Evolutionary conservation across 2,888 invertebrate genomes (phyloP).

Genomic region (Pandemis heparana): DNA sequence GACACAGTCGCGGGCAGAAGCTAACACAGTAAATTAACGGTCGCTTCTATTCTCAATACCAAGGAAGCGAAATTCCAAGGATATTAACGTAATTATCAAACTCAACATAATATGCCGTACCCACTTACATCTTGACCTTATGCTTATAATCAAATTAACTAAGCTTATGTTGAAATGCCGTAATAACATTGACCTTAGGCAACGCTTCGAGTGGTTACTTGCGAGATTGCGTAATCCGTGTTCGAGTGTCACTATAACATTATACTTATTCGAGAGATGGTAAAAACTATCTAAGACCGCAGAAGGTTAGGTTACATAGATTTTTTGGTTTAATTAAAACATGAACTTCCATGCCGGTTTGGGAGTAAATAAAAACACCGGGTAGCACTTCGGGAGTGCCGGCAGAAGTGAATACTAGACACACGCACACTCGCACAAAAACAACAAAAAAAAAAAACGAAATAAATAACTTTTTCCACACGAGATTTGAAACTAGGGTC

Average conservation of each 20-base stretch:
- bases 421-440: too few species aligned
- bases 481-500: too few species aligned
- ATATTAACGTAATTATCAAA: slow-evolving; percentile 4
- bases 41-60: not conserved
- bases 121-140: slow-evolving; percentile 31
- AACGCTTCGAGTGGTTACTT: slow-evolving; percentile 9
- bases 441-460: too few species aligned
- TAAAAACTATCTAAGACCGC: not conserved
- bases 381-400: too few species aligned
- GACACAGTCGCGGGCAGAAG: too few species aligned
- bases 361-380: too few species aligned
- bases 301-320: too few species aligned
- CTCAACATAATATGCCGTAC: slow-evolving; percentile 23
- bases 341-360: too few species aligned
- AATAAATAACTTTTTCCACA: too few species aligned
- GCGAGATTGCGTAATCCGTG: slow-evolving; percentile 1
- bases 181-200: slow-evolving; percentile 26
- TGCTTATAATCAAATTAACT: slow-evolving; percentile 33
- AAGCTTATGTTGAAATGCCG: slow-evolving; percentile 17
- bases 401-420: too few species aligned
- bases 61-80: slow-evolving; percentile 21
- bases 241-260: not conserved
- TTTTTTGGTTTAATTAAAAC: too few species aligned
- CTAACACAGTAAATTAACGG: too few species aligned
- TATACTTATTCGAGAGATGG: not conserved